Conservation (phyloP, 92 coral and sea anemone genomes). For the Epizoanthus stellaris region DNA sequence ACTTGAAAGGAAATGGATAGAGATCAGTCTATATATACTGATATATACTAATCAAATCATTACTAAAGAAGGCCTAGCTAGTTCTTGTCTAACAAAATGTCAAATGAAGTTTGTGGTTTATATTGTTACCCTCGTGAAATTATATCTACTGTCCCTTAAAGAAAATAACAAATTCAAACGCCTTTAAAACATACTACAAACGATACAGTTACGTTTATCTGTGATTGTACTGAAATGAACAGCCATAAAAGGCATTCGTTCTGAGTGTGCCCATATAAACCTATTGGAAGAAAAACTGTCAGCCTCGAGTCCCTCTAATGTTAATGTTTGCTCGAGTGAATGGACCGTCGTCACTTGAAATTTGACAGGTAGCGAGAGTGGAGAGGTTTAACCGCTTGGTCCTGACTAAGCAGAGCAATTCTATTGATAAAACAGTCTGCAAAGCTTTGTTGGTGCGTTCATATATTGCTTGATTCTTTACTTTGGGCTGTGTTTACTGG, state of each 20-base stretch:
- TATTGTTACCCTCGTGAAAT: no score
- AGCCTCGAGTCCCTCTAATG: not conserved
- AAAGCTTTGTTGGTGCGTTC: conserved; percentile 10
- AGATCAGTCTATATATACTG: no score
- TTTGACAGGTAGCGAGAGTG: not conserved
- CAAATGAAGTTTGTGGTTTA: no score
- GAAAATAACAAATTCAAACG: no score
- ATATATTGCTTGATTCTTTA: conserved; percentile 11
- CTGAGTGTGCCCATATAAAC: not conserved
- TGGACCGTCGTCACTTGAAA: not conserved
- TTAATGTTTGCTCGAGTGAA: conserved; percentile 4
- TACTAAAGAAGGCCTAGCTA: no score
- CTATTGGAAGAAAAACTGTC: not conserved
- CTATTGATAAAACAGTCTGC: not conserved
- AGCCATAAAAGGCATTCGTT: conserved; percentile 36
- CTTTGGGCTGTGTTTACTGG: conserved; percentile 16
- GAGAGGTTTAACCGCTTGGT: not conserved
- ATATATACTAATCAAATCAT: no score
- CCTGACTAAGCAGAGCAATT: not conserved
- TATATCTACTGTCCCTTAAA: no score
- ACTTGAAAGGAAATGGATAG: no score
- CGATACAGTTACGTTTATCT: no score
- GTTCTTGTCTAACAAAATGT: no score
- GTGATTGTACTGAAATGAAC: not conserved
- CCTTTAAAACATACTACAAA: no score